phyloP scores from a whole-genome alignment of 2,797 vertebrate genomes.

The Sus cebifrons region DNA sequence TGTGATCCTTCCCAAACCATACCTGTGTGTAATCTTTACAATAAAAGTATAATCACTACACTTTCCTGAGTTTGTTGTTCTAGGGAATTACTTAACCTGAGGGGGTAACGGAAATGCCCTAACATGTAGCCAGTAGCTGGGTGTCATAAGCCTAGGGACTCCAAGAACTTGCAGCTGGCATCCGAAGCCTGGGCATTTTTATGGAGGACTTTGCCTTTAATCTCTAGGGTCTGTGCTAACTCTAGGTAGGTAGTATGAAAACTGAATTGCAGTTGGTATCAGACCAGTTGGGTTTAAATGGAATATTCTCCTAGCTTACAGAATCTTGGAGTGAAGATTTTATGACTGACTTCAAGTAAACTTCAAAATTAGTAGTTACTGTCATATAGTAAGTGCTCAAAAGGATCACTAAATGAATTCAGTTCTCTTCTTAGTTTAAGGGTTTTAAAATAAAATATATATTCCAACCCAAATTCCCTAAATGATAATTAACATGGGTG shows the following conservation, averaged over 20 bases:
- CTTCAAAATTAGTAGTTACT: constrained; percentile 70
- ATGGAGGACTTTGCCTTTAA: constrained; percentile 11
- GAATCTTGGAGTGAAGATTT: not conserved
- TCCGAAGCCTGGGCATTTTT: not conserved
- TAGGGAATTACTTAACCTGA: constrained; percentile 23
- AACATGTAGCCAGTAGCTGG: not conserved
- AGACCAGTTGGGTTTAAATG: not conserved
- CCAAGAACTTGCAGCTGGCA: not conserved
- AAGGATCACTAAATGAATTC: constrained; percentile 55
- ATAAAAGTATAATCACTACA: not conserved
- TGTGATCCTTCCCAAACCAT: not conserved
- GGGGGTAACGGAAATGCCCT: not conserved
- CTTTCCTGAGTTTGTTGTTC: constrained; percentile 13
- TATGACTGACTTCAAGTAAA: constrained; percentile 2
- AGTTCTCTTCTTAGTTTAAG: constrained; percentile 54
- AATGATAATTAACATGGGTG: constrained; percentile 55
- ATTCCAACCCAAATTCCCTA: constrained; percentile 60
- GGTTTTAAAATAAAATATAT: constrained; percentile 21
- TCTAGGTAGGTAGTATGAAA: not conserved
- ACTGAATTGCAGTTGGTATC: not conserved
- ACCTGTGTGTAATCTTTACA: not conserved
- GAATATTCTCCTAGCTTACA: not conserved
- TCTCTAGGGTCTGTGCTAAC: not conserved
- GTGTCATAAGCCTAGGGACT: not conserved
- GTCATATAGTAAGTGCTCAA: constrained; percentile 76